These are phyloP conservation scores for Euphydryas editha DNA, from an alignment of 2,888 invertebrate genomes.

Conservation along the genomic window DNA sequence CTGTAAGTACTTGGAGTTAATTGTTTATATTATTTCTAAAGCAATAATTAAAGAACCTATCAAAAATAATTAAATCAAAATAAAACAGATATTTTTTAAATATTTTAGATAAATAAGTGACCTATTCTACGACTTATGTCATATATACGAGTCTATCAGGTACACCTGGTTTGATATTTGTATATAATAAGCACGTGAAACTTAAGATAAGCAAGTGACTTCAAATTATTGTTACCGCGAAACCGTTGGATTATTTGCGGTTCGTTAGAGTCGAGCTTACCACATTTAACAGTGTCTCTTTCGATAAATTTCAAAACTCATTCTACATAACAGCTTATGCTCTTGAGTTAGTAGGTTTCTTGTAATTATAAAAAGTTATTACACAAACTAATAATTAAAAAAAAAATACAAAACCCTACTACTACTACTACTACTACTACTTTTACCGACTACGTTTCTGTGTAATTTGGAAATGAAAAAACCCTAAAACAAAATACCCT, in stretches of 20 bases:
- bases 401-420: too few species aligned
- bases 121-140: neutral
- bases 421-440: too few species aligned
- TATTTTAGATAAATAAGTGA: too few species aligned
- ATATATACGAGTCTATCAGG: neutral
- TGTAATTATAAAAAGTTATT: neutral
- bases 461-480: too few species aligned
- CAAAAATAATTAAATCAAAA: too few species aligned
- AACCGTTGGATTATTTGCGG: constrained; percentile 58
- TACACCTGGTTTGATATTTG: neutral
- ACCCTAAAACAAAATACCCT: too few species aligned
- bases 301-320: constrained; percentile 56
- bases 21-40: too few species aligned
- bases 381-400: neutral
- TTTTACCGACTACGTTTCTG: too few species aligned
- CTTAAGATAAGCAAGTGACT: constrained; percentile 43
- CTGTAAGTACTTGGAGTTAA: too few species aligned
- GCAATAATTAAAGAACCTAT: too few species aligned
- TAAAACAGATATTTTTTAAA: too few species aligned
- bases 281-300: constrained; percentile 52
- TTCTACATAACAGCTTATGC: constrained; percentile 52
- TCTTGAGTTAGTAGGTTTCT: neutral
- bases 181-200: constrained; percentile 26
- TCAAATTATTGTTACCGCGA: constrained; percentile 54
- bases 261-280: constrained; percentile 58